Conservation (phyloP, 2,888 invertebrate species). For the Lordiphosa andalusiaca region DNA sequence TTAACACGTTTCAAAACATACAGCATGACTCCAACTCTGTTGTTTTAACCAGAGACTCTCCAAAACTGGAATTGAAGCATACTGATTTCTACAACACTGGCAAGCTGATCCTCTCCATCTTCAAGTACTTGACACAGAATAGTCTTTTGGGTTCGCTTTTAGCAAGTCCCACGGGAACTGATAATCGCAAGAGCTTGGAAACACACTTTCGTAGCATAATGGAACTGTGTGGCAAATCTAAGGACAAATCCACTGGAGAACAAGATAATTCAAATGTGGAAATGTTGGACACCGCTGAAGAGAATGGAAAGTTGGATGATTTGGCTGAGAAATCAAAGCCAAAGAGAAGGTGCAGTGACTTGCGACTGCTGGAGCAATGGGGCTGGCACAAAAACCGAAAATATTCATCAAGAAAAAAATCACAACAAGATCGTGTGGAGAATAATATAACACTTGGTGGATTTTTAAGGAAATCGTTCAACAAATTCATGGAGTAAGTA, state of each 20-base stretch:
- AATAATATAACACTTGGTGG: constrained; percentile 69
- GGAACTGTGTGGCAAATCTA: not conserved
- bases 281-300: not conserved
- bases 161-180: not conserved
- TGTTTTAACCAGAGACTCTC: not conserved
- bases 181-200: not conserved
- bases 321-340: constrained; percentile 71
- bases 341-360: constrained; percentile 86
- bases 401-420: constrained; percentile 66
- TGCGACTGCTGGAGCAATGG: constrained; percentile 88
- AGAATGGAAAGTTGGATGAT: not conserved
- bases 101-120: not conserved
- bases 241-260: not conserved
- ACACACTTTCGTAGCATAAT: not conserved
- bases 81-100: not conserved
- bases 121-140: not conserved
- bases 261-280: not conserved
- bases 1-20: constrained; percentile 1
- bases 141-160: not conserved
- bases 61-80: not conserved
- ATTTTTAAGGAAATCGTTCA: constrained; percentile 62
- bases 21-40: not conserved
- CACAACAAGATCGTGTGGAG: constrained; percentile 65
- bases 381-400: constrained; percentile 84
- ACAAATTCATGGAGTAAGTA: constrained; percentile 49